phyloP scores from a whole-genome alignment of 2,797 vertebrate genomes.

The Oophaga sylvatica region DNA sequence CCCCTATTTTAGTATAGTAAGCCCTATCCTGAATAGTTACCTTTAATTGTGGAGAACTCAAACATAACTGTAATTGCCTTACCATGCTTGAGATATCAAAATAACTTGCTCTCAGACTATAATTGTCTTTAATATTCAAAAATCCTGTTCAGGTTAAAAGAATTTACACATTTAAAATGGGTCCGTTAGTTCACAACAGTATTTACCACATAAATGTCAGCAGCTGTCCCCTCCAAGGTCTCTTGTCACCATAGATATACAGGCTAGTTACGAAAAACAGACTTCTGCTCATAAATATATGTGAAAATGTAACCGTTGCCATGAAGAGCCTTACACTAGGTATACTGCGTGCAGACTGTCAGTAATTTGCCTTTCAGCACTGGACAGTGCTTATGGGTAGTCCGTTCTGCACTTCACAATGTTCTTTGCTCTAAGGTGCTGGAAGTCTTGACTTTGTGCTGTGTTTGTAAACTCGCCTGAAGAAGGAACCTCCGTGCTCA shows the following conservation, averaged over 20 bases:
- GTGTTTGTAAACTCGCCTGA: background rate
- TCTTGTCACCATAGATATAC: background rate
- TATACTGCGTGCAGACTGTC: background rate
- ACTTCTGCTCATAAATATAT: background rate
- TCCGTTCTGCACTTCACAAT: background rate
- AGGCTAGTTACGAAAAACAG: background rate
- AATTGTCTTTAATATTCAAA: too few species aligned
- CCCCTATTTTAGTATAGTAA: too few species aligned
- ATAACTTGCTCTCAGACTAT: too few species aligned
- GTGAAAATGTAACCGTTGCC: background rate
- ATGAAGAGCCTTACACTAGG: background rate
- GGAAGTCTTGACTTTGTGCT: background rate
- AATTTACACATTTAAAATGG: too few species aligned
- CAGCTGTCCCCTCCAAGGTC: background rate
- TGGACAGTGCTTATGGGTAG: background rate
- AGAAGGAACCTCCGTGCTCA: too few species aligned
- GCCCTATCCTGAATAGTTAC: too few species aligned
- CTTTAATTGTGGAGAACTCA: too few species aligned
- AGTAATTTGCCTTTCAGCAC: slow-evolving; percentile 13
- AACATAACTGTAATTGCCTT: too few species aligned
- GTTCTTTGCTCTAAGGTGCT: background rate
- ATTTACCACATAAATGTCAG: too few species aligned
- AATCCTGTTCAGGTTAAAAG: too few species aligned
- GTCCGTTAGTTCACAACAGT: too few species aligned
- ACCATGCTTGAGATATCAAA: too few species aligned